A percentile compares a stretch with the other conserved stretches of the same genome.
phyloP scores from a whole-genome alignment of 1,140 invertebrate species.

The Bombus superbus region DNA sequence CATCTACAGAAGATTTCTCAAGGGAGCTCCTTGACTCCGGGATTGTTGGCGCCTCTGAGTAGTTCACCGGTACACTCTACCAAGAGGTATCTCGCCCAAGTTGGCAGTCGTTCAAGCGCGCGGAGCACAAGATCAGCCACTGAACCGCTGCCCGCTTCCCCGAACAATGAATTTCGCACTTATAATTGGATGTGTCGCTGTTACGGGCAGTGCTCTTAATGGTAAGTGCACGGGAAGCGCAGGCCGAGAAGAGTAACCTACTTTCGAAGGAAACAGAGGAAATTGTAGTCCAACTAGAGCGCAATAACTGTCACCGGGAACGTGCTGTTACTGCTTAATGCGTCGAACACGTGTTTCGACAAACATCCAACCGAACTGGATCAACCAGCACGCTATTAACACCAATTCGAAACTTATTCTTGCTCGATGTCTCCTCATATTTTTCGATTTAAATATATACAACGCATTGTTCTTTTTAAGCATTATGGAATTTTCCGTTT shows the following conservation, averaged over 20 bases:
- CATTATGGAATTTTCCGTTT: too few species aligned
- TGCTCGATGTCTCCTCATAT: background rate
- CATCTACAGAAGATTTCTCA: conserved; percentile 65
- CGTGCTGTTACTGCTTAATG: conserved; percentile 46
- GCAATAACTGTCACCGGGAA: conserved; percentile 30
- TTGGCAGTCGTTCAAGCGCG: conserved; percentile 76
- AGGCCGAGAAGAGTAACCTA: conserved; percentile 45
- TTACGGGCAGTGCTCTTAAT: conserved; percentile 73
- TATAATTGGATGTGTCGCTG: conserved; percentile 80
- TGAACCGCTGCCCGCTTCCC: conserved; percentile 38
- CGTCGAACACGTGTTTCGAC: conserved; percentile 36
- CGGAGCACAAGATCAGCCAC: conserved; percentile 42
- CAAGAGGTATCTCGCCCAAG: conserved; percentile 61
- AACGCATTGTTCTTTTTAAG: too few species aligned
- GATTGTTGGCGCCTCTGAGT: conserved; percentile 74
- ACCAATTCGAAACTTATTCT: conserved; percentile 5
- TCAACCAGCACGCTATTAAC: conserved; percentile 14
- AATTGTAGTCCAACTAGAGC: conserved; percentile 25
- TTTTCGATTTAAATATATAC: background rate
- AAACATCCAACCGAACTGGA: conserved; percentile 10
- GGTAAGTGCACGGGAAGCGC: conserved; percentile 70
- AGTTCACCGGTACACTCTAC: conserved; percentile 63
- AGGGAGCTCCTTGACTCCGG: conserved; percentile 66
- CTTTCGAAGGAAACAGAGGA: conserved; percentile 43
- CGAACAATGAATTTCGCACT: conserved; percentile 79